Percentiles rank a stretch among this genome's conserved stretches.
These are phyloP conservation scores for Lates japonicus DNA, from an alignment of 2,797 vertebrate species.

Conservation along the genomic window DNA sequence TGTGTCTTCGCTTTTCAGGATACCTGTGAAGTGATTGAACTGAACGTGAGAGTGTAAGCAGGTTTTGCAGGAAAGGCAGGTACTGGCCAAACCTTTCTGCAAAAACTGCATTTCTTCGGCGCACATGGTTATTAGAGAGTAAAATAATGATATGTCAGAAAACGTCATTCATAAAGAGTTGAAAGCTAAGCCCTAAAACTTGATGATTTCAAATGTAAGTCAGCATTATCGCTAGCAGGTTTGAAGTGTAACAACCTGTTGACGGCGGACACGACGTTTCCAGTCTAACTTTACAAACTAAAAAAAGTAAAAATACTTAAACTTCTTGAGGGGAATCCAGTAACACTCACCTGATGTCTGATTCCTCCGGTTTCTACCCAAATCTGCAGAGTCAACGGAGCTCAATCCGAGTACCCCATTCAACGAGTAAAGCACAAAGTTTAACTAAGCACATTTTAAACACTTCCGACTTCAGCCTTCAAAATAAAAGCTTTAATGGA, in stretches of 20 bases:
- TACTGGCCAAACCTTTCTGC: neutral
- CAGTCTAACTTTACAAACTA: neutral
- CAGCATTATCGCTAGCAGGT: neutral
- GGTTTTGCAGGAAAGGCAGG: constrained; percentile 61
- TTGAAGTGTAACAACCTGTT: neutral
- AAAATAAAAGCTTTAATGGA: neutral
- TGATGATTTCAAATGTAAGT: neutral
- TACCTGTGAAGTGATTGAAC: neutral
- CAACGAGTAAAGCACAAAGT: neutral
- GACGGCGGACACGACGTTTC: neutral
- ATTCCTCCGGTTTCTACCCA: neutral
- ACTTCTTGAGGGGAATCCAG: fast-evolving
- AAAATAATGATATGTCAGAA: neutral
- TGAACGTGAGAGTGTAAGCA: constrained; percentile 30
- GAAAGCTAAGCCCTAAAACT: too few relatives aligned
- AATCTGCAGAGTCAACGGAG: neutral
- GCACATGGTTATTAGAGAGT: neutral
- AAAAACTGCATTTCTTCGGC: neutral
- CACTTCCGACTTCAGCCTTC: constrained; percentile 11
- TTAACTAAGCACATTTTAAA: fast-evolving
- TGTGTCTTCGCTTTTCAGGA: neutral
- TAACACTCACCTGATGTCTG: constrained; percentile 27
- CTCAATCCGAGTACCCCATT: fast-evolving
- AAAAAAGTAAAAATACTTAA: too few relatives aligned
- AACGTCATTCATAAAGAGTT: neutral